These are phyloP conservation scores for Paraescarpia echinospica DNA, from an alignment of 1,140 invertebrate species.

Conservation along the genomic window DNA sequence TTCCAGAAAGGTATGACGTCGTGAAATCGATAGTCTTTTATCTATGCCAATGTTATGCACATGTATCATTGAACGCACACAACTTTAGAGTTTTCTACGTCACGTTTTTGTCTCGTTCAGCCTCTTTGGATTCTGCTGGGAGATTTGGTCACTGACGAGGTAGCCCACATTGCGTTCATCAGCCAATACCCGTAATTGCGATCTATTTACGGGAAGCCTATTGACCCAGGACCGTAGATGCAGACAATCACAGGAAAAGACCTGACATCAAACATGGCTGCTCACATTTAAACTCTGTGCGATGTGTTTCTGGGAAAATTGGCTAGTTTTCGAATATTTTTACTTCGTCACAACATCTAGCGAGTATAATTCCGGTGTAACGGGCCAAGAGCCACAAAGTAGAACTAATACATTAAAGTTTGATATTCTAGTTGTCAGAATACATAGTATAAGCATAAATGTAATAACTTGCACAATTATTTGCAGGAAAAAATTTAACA, in stretches of 20 bases:
- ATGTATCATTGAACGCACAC: background rate
- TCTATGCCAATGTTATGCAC: background rate
- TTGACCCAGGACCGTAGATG: background rate
- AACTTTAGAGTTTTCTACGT: background rate
- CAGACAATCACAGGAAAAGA: background rate
- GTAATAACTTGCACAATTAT: no score
- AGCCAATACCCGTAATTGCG: background rate
- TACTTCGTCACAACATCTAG: background rate
- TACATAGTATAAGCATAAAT: no score
- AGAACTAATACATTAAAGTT: no score
- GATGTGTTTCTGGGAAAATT: background rate
- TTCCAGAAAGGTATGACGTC: background rate
- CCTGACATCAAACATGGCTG: background rate
- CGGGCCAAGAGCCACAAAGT: no score
- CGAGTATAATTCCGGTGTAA: background rate
- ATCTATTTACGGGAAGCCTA: background rate
- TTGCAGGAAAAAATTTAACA: no score
- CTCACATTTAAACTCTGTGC: background rate
- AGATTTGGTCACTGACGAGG: background rate
- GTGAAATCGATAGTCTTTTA: background rate
- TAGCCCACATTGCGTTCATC: background rate
- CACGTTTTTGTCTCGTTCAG: background rate
- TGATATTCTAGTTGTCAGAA: no score
- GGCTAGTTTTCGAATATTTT: background rate
- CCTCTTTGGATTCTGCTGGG: background rate